Evolutionary conservation across 2,113 vertebrate species (phyloP), one percentile per base, ranked within the genome.

Genomic region (Limnothrissa miodon): DNA sequence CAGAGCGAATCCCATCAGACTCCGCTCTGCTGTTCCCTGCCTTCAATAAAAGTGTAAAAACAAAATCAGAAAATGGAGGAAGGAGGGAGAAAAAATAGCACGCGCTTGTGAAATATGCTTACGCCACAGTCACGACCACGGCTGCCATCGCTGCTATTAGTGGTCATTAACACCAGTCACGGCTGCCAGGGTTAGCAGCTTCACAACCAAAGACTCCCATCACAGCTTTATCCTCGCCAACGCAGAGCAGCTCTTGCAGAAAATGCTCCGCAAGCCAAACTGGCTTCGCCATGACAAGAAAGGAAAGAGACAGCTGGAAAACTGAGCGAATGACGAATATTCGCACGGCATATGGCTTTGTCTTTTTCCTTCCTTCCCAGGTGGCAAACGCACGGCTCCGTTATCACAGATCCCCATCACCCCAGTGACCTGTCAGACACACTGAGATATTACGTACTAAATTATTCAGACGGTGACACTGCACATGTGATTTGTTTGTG

Each of bases 401-500:
- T 66, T 62, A 80, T 86, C 39, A 87, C 80, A 82, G 53, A 79
- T 81, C 39, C 29, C 11, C 83, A 79, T 80, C 83, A 78, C 33
- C 66, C 21, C 39, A 78, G 45, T 86, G 87, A 79, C 45, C 51
- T 79, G 74, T 83, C 88, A 81, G 81, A 70, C 78, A 36, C 33
- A 45, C 84, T 21, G 59, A 83, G 51, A 84, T 83, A 87, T 85
- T 83, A 83, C 78, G 36, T n/a, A 80, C 48, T 88, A 80, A 88
- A 90, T 90, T 79, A 88, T 90, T 88, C 81, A 90, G 45, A 21
- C 42, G 70, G 66, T 53, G 70, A 81, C 53, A 78, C 17, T 53
- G 39, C 81, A 45, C 45, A 82, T 82, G 81, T 88, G 62, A 87
- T 86, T 86, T 84, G 86, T 80, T 87, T 85, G 80, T 79, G 79